phyloP scores from a whole-genome alignment of 2,888 invertebrate species.

The Gibbula magus region DNA sequence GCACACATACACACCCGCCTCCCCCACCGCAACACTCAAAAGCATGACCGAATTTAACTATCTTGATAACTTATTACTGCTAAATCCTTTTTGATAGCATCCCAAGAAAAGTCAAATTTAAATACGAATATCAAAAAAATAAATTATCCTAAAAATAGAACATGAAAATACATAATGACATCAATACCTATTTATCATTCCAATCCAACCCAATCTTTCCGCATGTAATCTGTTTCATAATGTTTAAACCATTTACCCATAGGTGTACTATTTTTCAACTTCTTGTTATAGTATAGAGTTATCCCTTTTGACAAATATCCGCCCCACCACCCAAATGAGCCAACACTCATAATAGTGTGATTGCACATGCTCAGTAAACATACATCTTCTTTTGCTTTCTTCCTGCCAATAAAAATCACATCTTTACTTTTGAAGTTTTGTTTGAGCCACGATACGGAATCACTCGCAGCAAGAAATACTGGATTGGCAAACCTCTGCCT shows the following conservation, averaged over 20 bases:
- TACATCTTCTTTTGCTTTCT: background rate
- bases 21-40: too few relatives aligned
- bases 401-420: background rate
- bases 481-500: background rate
- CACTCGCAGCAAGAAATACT: background rate
- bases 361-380: background rate
- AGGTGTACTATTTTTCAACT: background rate
- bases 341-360: background rate
- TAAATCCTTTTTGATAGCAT: too few relatives aligned
- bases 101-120: too few relatives aligned
- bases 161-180: too few relatives aligned
- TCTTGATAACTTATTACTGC: too few relatives aligned
- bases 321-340: conserved; percentile 11
- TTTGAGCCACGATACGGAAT: background rate
- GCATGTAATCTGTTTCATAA: background rate
- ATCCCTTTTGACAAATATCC: background rate
- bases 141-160: too few relatives aligned
- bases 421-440: conserved; percentile 21
- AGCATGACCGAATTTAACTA: too few relatives aligned
- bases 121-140: too few relatives aligned
- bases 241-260: background rate
- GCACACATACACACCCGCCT: too few relatives aligned
- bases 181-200: background rate
- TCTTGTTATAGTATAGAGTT: background rate
- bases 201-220: conserved; percentile 2